Conservation (phyloP, 2,888 invertebrate species). For the Cephonodes hylas region DNA sequence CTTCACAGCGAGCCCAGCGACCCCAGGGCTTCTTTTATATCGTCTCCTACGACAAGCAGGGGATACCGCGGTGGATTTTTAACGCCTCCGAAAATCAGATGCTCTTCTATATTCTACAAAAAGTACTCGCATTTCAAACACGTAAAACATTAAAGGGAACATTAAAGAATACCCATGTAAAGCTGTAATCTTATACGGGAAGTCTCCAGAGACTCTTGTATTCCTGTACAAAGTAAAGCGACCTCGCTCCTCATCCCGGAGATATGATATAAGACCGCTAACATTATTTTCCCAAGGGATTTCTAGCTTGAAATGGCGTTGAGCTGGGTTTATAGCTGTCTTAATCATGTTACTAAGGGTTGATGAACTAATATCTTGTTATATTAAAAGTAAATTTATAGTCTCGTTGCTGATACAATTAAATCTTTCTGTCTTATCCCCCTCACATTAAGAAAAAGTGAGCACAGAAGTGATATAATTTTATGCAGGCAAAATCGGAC, state of each 20-base stretch:
- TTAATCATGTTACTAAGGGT: constrained; percentile 9
- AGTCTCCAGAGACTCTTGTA: background rate
- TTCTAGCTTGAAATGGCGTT: constrained; percentile 19
- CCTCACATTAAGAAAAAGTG: too few species aligned
- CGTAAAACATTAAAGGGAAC: background rate
- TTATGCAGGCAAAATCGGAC: too few species aligned
- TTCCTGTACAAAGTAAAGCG: constrained; percentile 17
- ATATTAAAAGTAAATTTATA: too few species aligned
- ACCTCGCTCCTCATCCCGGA: constrained; percentile 21
- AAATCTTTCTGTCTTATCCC: too few species aligned
- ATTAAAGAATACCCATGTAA: background rate
- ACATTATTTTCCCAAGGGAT: constrained; percentile 28
- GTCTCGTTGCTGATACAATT: too few species aligned
- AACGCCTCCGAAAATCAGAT: background rate
- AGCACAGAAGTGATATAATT: too few species aligned
- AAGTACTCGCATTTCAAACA: background rate
- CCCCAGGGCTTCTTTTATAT: too few species aligned
- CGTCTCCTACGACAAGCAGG: too few species aligned
- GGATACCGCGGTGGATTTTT: too few species aligned
- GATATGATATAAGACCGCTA: constrained; percentile 19
- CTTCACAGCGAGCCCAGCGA: too few species aligned
- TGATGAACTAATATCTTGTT: constrained; percentile 2
- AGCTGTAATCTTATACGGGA: background rate
- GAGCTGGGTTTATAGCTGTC: constrained; percentile 15
- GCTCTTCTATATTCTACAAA: background rate